Evolutionary conservation across 2,113 vertebrate genomes (phyloP).

Genomic region (Ondatra zibethicus): DNA sequence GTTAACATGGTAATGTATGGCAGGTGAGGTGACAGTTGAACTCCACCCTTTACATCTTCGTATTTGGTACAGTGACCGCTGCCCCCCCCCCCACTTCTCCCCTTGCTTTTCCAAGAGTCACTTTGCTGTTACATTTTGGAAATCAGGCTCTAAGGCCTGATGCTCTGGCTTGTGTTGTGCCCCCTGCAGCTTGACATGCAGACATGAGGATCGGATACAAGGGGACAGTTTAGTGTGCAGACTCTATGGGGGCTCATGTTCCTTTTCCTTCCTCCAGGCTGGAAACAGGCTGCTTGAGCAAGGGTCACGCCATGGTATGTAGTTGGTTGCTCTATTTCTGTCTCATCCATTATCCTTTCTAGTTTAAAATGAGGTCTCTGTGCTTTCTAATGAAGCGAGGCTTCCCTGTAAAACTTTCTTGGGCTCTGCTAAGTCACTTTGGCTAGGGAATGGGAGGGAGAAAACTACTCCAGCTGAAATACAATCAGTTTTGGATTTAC

Average conservation of each 20-base stretch:
- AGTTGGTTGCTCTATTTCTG: constrained; percentile 41
- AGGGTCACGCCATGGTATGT: constrained; percentile 45
- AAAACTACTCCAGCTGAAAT: neutral
- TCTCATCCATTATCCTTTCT: constrained; percentile 16
- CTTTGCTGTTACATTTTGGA: neutral
- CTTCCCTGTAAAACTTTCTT: neutral
- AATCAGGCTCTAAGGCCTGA: neutral
- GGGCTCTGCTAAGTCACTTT: neutral
- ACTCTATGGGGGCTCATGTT: constrained; percentile 44
- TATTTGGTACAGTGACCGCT: constrained; percentile 35
- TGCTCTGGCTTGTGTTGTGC: neutral
- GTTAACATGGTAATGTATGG: neutral
- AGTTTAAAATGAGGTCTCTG: constrained; percentile 24
- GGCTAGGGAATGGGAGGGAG: neutral
- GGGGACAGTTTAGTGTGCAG: neutral
- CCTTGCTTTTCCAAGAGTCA: neutral
- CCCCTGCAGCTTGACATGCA: neutral
- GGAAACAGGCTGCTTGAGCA: constrained; percentile 37
- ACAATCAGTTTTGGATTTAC: constrained; percentile 19
- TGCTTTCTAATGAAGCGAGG: constrained; percentile 10
- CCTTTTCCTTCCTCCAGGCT: constrained; percentile 52
- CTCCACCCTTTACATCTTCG: neutral
- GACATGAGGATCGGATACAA: neutral
- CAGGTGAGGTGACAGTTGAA: neutral
- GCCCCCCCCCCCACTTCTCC: too few relatives aligned